Percentiles rank a stretch among this genome's conserved stretches.
These are phyloP conservation scores for Prosapia bicincta DNA, from an alignment of 2,888 invertebrate genomes.

Conservation along the genomic window DNA sequence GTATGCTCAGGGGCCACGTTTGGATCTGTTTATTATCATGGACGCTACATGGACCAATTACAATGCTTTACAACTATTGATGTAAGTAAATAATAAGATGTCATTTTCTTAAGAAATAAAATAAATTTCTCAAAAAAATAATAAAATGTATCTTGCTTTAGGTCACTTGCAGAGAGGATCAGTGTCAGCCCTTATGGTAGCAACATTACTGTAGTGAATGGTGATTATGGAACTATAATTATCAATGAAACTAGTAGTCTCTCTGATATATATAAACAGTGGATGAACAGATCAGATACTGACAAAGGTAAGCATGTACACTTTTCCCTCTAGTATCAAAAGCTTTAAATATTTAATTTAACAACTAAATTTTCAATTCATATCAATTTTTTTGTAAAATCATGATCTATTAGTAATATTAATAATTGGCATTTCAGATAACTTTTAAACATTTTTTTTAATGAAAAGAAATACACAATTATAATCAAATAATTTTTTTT, in stretches of 20 bases:
- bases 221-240: slow-evolving; percentile 59
- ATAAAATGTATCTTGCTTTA: background rate
- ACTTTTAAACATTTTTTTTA: no score
- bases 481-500: no score
- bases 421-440: no score
- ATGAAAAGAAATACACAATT: no score
- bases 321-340: no score
- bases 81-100: slow-evolving; percentile 45
- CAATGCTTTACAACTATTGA: slow-evolving; percentile 54
- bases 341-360: no score
- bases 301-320: slow-evolving; percentile 25
- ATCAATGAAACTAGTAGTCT: slow-evolving; percentile 57
- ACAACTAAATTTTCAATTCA: no score
- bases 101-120: no score
- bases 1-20: slow-evolving; percentile 26
- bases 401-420: no score
- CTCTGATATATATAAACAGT: slow-evolving; percentile 45
- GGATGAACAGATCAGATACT: slow-evolving; percentile 31
- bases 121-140: no score
- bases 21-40: slow-evolving; percentile 57
- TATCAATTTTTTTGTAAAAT: no score
- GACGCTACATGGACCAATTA: slow-evolving; percentile 57
- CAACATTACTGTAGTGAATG: slow-evolving; percentile 59
- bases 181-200: slow-evolving; percentile 59
- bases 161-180: slow-evolving; percentile 51